Evolutionary conservation across 2,888 invertebrate species (phyloP).

Genomic region (Lithophane leautieri): DNA sequence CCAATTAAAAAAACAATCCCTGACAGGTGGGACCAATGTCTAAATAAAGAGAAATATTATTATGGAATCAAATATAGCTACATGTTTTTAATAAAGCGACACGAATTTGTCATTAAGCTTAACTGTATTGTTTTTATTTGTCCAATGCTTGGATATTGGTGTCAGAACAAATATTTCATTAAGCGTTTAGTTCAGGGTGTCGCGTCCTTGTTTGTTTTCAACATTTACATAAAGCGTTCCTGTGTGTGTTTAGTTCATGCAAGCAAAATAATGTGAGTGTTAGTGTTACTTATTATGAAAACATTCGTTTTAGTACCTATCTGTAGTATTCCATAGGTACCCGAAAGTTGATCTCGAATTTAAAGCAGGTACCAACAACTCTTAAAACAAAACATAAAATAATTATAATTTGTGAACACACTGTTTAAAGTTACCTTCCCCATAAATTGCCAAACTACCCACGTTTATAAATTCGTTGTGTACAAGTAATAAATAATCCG

Average conservation of each 20-base stretch:
- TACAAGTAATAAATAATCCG: conserved; percentile 55
- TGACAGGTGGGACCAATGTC: neutral
- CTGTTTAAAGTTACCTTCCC: conserved; percentile 38
- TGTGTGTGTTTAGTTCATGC: conserved; percentile 8
- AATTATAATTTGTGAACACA: conserved; percentile 6
- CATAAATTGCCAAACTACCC: conserved; percentile 55
- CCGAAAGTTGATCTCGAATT: neutral
- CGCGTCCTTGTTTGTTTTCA: conserved; percentile 34
- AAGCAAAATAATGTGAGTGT: neutral
- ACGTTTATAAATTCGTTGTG: conserved; percentile 57
- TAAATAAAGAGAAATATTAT: conserved; percentile 18
- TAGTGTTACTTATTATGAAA: neutral
- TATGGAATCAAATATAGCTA: conserved; percentile 24
- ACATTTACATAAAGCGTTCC: conserved; percentile 26
- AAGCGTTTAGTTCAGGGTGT: conserved; percentile 20
- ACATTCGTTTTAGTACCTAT: neutral
- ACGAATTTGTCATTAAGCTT: conserved; percentile 42
- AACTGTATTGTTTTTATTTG: conserved; percentile 46
- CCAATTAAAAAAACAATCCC: neutral
- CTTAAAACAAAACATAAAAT: conserved; percentile 5
- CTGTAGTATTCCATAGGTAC: neutral
- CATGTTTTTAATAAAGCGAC: conserved; percentile 46
- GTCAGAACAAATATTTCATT: conserved; percentile 47
- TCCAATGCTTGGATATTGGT: conserved; percentile 41
- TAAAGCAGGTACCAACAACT: neutral